Percentiles rank a stretch among this genome's conserved stretches.
These are phyloP conservation scores for Buteo buteo DNA, from an alignment of 2,113 vertebrate genomes.

Conservation along the genomic window DNA sequence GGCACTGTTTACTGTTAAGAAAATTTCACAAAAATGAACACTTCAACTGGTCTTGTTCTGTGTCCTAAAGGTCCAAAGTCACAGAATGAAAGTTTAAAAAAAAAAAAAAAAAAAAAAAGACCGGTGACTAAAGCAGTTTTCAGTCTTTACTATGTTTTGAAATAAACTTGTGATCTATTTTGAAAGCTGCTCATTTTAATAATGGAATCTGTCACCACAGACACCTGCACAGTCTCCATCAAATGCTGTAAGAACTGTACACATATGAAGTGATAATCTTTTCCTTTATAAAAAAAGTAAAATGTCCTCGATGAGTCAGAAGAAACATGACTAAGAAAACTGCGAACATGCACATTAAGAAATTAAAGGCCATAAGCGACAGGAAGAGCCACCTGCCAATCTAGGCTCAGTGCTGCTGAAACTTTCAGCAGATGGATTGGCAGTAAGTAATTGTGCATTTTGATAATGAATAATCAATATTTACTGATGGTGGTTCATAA, in stretches of 20 bases:
- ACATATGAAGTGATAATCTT: not conserved
- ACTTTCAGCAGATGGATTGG: not conserved
- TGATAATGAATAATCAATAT: not conserved
- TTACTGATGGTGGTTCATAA: not conserved
- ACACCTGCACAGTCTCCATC: conserved; percentile 6
- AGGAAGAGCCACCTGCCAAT: not conserved
- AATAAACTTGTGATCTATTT: conserved; percentile 15
- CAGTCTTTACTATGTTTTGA: not conserved
- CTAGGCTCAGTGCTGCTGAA: not conserved
- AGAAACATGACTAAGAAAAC: not conserved
- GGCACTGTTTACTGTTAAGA: not conserved
- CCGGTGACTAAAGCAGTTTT: not conserved
- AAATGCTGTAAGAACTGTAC: not conserved
- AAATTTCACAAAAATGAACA: not conserved
- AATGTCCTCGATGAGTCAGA: not conserved
- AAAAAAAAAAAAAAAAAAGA: too few species aligned
- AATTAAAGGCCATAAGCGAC: not conserved
- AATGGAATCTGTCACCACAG: conserved; percentile 23
- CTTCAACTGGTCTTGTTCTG: not conserved
- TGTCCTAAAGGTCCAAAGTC: not conserved
- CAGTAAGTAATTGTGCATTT: not conserved
- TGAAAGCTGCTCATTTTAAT: conserved; percentile 13
- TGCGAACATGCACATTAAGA: not conserved
- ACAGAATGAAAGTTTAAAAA: not conserved
- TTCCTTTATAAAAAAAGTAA: not conserved